Base-by-base conservation (phyloP, 2,113 vertebrate genomes). In the Hystrix brachyura region DNA sequence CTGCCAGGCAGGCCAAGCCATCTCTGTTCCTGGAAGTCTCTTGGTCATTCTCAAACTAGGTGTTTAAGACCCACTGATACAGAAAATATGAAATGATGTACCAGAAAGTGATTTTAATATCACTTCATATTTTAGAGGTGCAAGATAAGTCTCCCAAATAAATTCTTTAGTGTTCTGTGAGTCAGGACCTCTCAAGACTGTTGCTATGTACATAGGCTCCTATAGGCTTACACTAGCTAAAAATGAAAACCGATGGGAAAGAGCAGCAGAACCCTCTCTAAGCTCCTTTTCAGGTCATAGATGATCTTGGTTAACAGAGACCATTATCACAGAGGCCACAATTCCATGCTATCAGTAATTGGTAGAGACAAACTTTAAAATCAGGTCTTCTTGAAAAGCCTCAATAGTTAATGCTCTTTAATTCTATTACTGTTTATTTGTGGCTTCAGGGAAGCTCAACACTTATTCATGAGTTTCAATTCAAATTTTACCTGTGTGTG, bases 381-480 rank as follows among this genome's bases (percentile, higher is more conserved):
- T 71, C 5, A 32, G 4, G 0, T 87, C 13, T 51, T 93, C 87
- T 92, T 87, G 32, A 38, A 38, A 38, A 38, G 38, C 43, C 29
- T 92, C 64, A 53, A 90, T 48, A 80, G 87, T 81, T 84, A 53
- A 67, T 87, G 74, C 3, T 74, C 3, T 79, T 71, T 79, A 93
- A 79, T 95, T 93, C 12, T 57, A 23, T 79, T 18, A 78, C 7
- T 86, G 23, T 90, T 95, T 91, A 89, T 60, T 92, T 38, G 38
- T 87, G 23, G 5, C 34, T 94, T 96, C 32, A 59, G 29, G 17
- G 29, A 92, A 90, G 3, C 1, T 25, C 18, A 3, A 76, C 2
- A 4, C 7, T 67, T 90, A 95, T 57, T 89, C 38, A 51, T 29
- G 21, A 15, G 13, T 85, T 95, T 38, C 89, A 23, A 69, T 94